Evolutionary conservation across 2,888 invertebrate genomes (phyloP), one percentile per base, ranked within the genome.

Genomic region (Andrena marginata): DNA sequence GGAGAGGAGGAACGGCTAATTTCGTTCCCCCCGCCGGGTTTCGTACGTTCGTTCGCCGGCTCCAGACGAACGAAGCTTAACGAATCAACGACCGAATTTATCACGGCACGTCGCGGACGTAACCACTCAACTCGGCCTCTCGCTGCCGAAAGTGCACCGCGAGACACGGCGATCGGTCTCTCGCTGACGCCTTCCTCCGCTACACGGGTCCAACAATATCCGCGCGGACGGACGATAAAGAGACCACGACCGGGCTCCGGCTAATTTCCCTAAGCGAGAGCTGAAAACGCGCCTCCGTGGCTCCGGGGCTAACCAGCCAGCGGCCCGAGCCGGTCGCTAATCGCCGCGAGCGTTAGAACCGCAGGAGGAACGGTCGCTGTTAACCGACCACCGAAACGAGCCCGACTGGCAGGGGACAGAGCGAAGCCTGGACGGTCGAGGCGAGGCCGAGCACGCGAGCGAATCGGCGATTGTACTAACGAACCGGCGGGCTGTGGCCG

Each of bases 41-140:
- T 76, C 49, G 69, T 49, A 77, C 77, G 69, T 70, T 63, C 79
- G 63, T 65, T 74, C 60, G 74, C 68, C 70, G 33, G 60, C 67
- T 72, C 72, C 72, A 72, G 79, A 79, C 71, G 77, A 63, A 73
- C 74, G 75, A 81, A 79, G 64, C 70, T 80, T 74, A 81, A 81
- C 80, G 81, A 81, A 81, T 81, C 80, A 81, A 81, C 81, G 81
- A 81, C 80, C 81, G 74, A 82, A 82, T 82, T 82, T 80, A 80
- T 80, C 80, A 82, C 74, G 64, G 81, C 80, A 67, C 70, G 70
- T 65, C 81, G 80, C 74, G 65, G 74, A 70, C 81, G 80, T 68
- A 67, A 80, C 81, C 80, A 70, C 73, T 80, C 81, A 65, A 60
- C 80, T 56, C 5, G 56, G 74, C 75, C 73, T 79, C 79, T 51